These are phyloP conservation scores for Sylvilagus bachmani DNA, from an alignment of 2,113 vertebrate genomes.

Conservation along the genomic window DNA sequence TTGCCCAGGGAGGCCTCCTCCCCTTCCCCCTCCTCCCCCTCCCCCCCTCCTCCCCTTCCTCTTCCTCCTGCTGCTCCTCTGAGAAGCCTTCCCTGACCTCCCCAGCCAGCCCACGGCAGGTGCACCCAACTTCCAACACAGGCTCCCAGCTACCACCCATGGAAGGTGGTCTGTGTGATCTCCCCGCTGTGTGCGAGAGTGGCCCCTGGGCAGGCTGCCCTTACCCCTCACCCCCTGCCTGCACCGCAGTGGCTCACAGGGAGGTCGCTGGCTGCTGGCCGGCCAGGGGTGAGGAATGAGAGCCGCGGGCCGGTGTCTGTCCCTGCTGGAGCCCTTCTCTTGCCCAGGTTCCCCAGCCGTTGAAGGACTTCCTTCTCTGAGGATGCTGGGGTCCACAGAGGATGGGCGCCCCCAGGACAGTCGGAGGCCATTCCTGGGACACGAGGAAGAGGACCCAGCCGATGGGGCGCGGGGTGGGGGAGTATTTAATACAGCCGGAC, in stretches of 20 bases:
- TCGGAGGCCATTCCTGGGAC: not conserved
- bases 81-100: not conserved
- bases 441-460: not conserved
- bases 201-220: not conserved
- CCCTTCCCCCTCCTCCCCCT: too few relatives aligned
- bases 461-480: not conserved
- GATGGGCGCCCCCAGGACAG: not conserved
- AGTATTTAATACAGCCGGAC: constrained; percentile 8
- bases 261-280: not conserved
- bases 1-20: not conserved
- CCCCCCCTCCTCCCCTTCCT: not conserved
- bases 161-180: fast-evolving
- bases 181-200: not conserved
- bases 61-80: not conserved
- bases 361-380: constrained; percentile 82
- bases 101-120: not conserved
- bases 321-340: not conserved
- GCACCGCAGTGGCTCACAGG: not conserved
- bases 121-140: not conserved
- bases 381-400: fast-evolving
- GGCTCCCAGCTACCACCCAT: not conserved
- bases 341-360: constrained; percentile 69
- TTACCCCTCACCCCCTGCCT: not conserved
- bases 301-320: too few relatives aligned
- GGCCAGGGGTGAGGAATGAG: not conserved